Evolutionary conservation across 2,888 invertebrate species (phyloP).

Genomic region (Oithona nana): DNA sequence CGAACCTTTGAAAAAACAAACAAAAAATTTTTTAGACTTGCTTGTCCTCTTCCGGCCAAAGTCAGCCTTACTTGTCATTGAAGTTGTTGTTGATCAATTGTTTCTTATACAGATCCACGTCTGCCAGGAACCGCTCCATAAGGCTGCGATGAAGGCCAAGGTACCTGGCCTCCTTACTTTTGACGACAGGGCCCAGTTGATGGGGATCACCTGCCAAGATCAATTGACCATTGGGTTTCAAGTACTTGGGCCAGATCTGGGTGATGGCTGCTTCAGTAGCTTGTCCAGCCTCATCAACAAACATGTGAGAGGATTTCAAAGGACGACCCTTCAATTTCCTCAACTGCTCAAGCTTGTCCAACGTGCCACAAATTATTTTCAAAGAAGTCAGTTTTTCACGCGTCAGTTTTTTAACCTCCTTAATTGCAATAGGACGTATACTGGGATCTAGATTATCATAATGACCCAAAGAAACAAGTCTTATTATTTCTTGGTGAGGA

Average conservation of each 20-base stretch:
- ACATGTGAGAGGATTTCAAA: slow-evolving; percentile 70
- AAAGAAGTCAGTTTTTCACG: not conserved
- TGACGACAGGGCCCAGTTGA: slow-evolving; percentile 67
- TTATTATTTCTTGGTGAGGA: not conserved
- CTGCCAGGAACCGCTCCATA: no score
- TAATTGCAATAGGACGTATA: not conserved
- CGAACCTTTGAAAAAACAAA: no score
- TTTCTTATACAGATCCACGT: no score
- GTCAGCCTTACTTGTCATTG: no score
- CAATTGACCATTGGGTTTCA: slow-evolving; percentile 29
- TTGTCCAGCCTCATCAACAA: slow-evolving; percentile 90
- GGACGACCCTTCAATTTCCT: slow-evolving; percentile 32
- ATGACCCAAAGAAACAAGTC: not conserved
- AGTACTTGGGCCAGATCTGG: slow-evolving; percentile 29
- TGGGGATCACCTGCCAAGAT: slow-evolving; percentile 64
- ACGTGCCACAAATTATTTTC: slow-evolving; percentile 63
- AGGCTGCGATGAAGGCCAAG: slow-evolving; percentile 53
- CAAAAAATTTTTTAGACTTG: no score
- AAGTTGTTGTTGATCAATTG: no score
- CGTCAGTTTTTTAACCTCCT: not conserved
- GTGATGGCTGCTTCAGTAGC: slow-evolving; percentile 72
- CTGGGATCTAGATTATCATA: not conserved
- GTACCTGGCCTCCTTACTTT: slow-evolving; percentile 40
- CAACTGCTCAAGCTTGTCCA: slow-evolving; percentile 36
- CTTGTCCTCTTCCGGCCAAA: no score